Base-by-base conservation (phyloP, 2,888 invertebrate species). In the Timema cristinae region DNA sequence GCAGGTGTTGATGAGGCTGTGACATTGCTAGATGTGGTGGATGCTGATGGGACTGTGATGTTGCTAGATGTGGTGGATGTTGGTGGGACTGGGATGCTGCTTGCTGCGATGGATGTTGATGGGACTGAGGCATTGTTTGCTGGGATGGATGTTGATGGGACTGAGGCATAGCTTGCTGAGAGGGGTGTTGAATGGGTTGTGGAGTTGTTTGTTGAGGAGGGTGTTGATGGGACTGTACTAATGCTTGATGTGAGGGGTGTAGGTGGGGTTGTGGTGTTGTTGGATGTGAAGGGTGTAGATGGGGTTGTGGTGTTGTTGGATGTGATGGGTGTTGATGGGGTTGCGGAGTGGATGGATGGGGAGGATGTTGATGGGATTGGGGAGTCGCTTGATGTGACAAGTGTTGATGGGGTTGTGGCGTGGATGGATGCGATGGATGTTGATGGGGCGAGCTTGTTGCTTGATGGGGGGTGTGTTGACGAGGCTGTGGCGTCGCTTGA, bases 11-110 rank as follows among this genome's bases (percentile, higher is more conserved):
- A 10, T 47, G 66, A n/a, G 49, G 66, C 47, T 50, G 70, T 6
- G 48, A 66, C 54, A 68, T 67, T n/a, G 50, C 66, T 16, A 52
- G 61, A n/a, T 66, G 70, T 4, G 47, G 70, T 5, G 69, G 72
- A 32, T 71, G 71, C 32, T 73, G 73, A 16, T 68, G 67, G 7
- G 69, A 71, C n/a, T 67, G 70, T 6, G 50, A 66, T 49, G 68
- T 67, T n/a, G 50, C 69, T 16, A 52, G 61, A n/a, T 66, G 70
- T 4, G 47, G 70, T 5, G 69, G 72, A 32, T 71, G 71, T 48
- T 73, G 73, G n/a, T 68, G 67, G 7, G 69, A 71, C n/a, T 67
- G 70, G 5, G 50, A 66, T 49, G 68, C 67, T n/a, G 50, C 69
- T 16, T 52, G 61, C 15, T 66, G 70, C 4, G 47, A 66, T 10